These are phyloP conservation scores for Callitettix versicolor DNA, from an alignment of 1,140 invertebrate genomes.

Conservation along the genomic window DNA sequence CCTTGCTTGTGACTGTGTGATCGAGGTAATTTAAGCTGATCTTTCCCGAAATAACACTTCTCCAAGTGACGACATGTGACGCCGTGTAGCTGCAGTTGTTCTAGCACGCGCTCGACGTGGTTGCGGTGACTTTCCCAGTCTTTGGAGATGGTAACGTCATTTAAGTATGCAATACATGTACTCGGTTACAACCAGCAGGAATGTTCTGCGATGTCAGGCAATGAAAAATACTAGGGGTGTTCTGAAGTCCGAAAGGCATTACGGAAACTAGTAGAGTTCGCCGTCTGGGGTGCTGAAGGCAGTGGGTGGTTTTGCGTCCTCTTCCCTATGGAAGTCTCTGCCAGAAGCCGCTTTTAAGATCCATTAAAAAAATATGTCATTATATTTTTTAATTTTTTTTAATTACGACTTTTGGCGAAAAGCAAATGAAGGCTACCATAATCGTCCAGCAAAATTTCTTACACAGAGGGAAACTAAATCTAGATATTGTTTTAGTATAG, in stretches of 20 bases:
- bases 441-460: too few relatives aligned
- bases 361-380: too few relatives aligned
- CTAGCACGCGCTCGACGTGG: conserved; percentile 20
- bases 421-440: too few relatives aligned
- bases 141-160: conserved; percentile 23
- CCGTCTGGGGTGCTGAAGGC: conserved; percentile 20
- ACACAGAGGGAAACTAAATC: too few relatives aligned
- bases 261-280: conserved; percentile 27
- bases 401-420: too few relatives aligned
- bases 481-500: too few relatives aligned
- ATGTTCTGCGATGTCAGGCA: conserved; percentile 23
- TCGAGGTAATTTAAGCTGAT: conserved; percentile 30
- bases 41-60: conserved; percentile 30
- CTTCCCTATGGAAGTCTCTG: conserved; percentile 6
- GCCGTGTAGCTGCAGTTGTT: conserved; percentile 20
- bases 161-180: conserved; percentile 24
- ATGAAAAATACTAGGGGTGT: conserved; percentile 25
- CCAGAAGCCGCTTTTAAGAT: conserved; percentile 28
- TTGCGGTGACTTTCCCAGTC: conserved; percentile 23
- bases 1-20: conserved; percentile 26
- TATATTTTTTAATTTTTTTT: too few relatives aligned
- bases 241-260: conserved; percentile 32
- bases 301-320: conserved; percentile 6
- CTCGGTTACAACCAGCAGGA: conserved; percentile 13
- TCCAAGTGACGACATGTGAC: conserved; percentile 24